Conservation (phyloP, 2,888 invertebrate species). For the Plemyria rubiginata region DNA sequence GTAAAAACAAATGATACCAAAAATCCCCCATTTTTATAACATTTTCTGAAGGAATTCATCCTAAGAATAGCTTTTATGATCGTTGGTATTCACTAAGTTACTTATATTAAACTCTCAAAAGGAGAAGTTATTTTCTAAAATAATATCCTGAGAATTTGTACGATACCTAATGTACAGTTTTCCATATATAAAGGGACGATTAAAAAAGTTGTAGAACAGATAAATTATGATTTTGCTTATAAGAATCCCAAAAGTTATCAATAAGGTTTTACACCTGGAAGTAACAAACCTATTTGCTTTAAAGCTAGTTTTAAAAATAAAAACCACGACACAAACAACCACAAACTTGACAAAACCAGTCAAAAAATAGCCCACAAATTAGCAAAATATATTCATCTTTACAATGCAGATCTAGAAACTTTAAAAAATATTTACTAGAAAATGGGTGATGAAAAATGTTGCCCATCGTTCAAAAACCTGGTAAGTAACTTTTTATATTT, state of each 20-base stretch:
- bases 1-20: background rate
- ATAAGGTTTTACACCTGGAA: conserved; percentile 1
- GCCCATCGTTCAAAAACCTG: conserved; percentile 31
- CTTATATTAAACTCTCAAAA: background rate
- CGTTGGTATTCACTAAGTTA: conserved; percentile 13
- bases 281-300: background rate
- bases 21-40: conserved; percentile 10
- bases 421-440: conserved; percentile 18
- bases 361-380: background rate
- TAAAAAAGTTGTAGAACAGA: too few species aligned
- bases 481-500: conserved; percentile 19
- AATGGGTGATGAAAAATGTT: conserved; percentile 40
- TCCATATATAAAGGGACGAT: too few species aligned
- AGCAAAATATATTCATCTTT: conserved; percentile 11
- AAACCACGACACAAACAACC: background rate
- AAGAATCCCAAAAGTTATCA: background rate
- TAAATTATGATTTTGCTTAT: too few species aligned
- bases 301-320: background rate
- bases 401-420: conserved; percentile 24
- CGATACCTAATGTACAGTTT: too few species aligned
- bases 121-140: too few species aligned
- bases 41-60: conserved; percentile 13
- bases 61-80: background rate
- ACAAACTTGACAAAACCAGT: conserved; percentile 7
- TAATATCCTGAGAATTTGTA: too few species aligned